Evolutionary conservation across 2,797 vertebrate species (phyloP), one percentile per base, ranked within the genome.

Genomic region (Betta splendens): DNA sequence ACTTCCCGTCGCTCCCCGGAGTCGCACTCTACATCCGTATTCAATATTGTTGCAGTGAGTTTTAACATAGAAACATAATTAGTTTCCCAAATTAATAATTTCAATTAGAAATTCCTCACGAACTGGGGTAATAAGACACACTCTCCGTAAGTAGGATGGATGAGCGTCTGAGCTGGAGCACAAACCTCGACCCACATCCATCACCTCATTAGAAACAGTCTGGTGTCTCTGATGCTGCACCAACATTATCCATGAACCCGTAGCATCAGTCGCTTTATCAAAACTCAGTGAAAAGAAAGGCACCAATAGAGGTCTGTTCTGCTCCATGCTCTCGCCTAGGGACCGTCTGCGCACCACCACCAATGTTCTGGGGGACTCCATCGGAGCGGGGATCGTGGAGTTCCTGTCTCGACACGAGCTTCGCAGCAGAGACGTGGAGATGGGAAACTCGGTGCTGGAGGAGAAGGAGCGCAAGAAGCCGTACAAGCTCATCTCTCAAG

Each of bases 401-500:
- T 95, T 98, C 58, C 88, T 99, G 70, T 99, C 97, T 20, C 87
- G 93, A 28, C 93, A 97, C 0, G 97, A 99, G 85, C 92, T 98
- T 26, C 93, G 94, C 88, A 92, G 79, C 75, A 88, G 51, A 40
- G 97, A 99, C 44, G 91, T 92, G 12, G 97, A 98, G 79, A 95
- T 97, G 94, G 96, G 96, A 1, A 98, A 97, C 87, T 97, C 95
- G 0, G 96, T 98, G 72, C 91, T 98, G 66, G 96, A 99, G 77
- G 97, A 98, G 85, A 97, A 94, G 3, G 95, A 97, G 84, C 93
- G 94, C 90, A 98, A 96, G 93, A 99, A 98, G 69, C 94, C 96
- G 0, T 99, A 98, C 85, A 95, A 98, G 66, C 93, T 96, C 75
- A 95, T 99, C 62, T 92, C 94, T 1, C 96, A 98, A 89, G 95